Evolutionary conservation across 2,113 vertebrate species (phyloP).

Genomic region (Solenodon paradoxus): DNA sequence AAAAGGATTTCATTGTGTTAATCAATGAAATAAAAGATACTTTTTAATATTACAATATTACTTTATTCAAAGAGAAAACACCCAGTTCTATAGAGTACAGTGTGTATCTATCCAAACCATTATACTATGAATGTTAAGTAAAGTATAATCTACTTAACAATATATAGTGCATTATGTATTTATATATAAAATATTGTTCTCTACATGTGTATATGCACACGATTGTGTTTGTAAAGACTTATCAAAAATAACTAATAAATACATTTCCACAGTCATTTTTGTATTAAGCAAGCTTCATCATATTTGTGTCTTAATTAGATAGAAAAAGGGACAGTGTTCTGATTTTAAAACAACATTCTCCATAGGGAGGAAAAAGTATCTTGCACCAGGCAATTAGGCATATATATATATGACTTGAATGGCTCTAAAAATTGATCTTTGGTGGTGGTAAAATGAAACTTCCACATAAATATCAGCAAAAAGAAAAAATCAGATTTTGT

Average conservation of each 20-base stretch:
- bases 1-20: too few relatives aligned
- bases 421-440: background rate
- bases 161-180: background rate
- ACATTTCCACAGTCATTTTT: background rate
- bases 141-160: background rate
- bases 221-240: background rate
- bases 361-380: background rate
- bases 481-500: conserved; percentile 46
- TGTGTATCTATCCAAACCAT: background rate
- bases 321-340: background rate
- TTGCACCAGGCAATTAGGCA: background rate
- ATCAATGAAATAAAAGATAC: background rate
- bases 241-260: background rate
- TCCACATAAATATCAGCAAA: conserved; percentile 39
- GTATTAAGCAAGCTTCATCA: background rate
- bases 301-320: background rate
- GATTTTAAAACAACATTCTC: background rate
- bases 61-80: background rate
- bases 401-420: background rate
- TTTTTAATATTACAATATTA: background rate
- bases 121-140: background rate
- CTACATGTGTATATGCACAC: background rate
- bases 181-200: background rate
- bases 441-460: background rate
- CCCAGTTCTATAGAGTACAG: too few relatives aligned